A percentile compares a stretch with the other conserved stretches of the same genome.
Conservation (phyloP, 2,888 invertebrate genomes). For the Poecilus cupreus region DNA sequence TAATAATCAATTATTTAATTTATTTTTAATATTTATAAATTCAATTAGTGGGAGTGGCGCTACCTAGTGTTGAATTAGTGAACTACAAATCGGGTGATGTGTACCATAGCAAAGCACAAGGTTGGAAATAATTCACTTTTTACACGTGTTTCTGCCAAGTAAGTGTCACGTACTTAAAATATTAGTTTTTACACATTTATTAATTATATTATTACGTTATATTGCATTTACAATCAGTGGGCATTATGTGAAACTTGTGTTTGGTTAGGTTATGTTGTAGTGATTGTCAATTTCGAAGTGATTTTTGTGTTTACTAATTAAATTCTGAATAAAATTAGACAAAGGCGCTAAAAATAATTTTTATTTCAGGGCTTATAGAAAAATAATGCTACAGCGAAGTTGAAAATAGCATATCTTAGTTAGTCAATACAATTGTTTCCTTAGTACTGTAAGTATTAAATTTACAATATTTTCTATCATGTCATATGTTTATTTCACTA, state of each 20-base stretch:
- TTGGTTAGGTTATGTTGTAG: conserved; percentile 44
- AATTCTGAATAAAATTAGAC: conserved; percentile 43
- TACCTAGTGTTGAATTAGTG: conserved; percentile 13
- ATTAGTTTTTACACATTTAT: neutral
- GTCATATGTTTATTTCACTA: neutral
- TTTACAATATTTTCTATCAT: neutral
- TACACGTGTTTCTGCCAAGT: conserved; percentile 55
- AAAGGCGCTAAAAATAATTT: conserved; percentile 51
- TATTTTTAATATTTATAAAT: conserved; percentile 18
- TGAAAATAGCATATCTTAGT: conserved; percentile 42
- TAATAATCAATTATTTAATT: conserved; percentile 14
- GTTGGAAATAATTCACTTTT: conserved; percentile 26
- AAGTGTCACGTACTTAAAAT: conserved; percentile 4
- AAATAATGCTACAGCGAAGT: conserved; percentile 50
- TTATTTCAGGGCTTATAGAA: conserved; percentile 53
- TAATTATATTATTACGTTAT: neutral
- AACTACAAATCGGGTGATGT: conserved; percentile 55
- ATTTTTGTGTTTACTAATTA: conserved; percentile 42
- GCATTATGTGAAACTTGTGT: conserved; percentile 3
- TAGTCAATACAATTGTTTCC: conserved; percentile 32
- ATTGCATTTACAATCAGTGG: neutral
- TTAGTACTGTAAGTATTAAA: conserved; percentile 51
- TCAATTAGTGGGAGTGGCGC: neutral
- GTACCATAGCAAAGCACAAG: conserved; percentile 43
- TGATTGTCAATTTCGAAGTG: conserved; percentile 50